phyloP scores from a whole-genome alignment of 2,888 invertebrate species.

The Drosophila mimica region DNA sequence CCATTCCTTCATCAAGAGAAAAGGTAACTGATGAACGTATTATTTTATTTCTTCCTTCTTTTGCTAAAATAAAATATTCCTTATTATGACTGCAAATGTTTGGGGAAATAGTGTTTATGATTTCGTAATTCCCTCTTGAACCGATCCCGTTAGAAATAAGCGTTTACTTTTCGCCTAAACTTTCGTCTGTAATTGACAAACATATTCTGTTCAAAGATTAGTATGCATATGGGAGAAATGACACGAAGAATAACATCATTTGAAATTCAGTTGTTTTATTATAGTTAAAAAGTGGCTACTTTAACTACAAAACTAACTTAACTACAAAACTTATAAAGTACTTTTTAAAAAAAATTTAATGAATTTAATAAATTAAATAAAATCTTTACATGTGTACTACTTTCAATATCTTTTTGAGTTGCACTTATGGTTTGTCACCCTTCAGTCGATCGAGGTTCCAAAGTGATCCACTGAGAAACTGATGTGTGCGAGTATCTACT shows the following conservation, averaged over 20 bases:
- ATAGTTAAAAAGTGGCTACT: background rate
- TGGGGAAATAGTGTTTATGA: background rate
- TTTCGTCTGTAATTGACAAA: background rate
- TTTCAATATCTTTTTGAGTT: background rate
- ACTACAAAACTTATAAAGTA: too few relatives aligned
- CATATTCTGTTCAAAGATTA: background rate
- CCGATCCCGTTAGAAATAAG: background rate
- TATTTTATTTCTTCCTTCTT: background rate
- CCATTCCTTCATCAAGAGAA: background rate
- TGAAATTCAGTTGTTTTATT: background rate
- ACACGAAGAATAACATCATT: background rate
- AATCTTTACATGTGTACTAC: background rate
- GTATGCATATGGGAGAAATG: background rate
- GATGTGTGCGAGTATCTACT: background rate
- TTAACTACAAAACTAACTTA: too few relatives aligned
- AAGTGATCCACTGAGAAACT: background rate
- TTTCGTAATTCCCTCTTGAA: background rate
- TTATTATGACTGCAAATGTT: background rate
- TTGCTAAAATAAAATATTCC: background rate
- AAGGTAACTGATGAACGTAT: background rate
- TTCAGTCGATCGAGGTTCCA: background rate
- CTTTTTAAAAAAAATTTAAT: too few relatives aligned
- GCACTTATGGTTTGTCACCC: background rate
- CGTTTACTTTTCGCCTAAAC: background rate
- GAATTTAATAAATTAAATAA: too few relatives aligned